Evolutionary conservation across 2,888 invertebrate genomes (phyloP).

Genomic region (Eristalis arbustorum): DNA sequence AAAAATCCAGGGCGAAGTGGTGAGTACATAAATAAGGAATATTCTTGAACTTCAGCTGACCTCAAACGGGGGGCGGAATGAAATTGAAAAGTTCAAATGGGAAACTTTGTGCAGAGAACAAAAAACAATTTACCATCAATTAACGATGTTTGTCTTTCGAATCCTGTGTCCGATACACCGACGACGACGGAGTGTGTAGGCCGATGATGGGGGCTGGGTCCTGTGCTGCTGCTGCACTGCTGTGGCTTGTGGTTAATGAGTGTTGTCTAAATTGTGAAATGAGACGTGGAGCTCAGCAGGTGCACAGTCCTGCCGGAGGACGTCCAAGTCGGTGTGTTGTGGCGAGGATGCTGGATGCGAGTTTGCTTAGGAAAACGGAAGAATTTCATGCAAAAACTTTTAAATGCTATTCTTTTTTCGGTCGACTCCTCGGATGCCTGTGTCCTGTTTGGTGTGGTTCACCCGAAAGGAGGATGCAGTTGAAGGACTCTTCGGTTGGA

Average conservation of each 20-base stretch:
- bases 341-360: neutral
- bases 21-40: slow-evolving; percentile 73
- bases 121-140: slow-evolving; percentile 55
- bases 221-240: neutral
- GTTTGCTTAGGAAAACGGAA: neutral
- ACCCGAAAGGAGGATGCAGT: neutral
- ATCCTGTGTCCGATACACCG: neutral
- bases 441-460: neutral
- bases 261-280: slow-evolving; percentile 50
- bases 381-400: neutral
- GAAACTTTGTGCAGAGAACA: slow-evolving; percentile 66
- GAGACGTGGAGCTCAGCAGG: slow-evolving; percentile 28
- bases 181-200: neutral
- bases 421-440: neutral
- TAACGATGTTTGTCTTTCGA: slow-evolving; percentile 60
- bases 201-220: neutral
- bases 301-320: neutral
- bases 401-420: neutral
- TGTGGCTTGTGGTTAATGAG: slow-evolving; percentile 37
- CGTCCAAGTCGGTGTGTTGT: neutral
- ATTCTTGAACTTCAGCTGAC: slow-evolving; percentile 8
- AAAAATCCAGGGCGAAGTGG: slow-evolving; percentile 78
- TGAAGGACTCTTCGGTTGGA: neutral
- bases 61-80: neutral
- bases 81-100: slow-evolving; percentile 53